Conservation (phyloP, 2,113 vertebrate species). For the Cyanoderma ruficeps region DNA sequence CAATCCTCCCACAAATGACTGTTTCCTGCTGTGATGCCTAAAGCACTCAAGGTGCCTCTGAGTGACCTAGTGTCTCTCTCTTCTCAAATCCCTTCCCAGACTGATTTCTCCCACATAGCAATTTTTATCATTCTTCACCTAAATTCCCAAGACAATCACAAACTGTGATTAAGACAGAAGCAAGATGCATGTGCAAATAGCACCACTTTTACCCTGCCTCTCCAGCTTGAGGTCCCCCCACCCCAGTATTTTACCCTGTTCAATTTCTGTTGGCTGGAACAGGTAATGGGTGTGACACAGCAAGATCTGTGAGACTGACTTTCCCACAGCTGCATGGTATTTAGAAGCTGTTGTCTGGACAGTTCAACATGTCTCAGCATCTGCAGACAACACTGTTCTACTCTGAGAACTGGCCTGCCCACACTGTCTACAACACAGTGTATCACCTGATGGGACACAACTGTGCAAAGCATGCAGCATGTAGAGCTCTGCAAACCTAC, state of each 20-base stretch:
- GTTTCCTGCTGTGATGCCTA: background rate
- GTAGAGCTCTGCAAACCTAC: constrained; percentile 57
- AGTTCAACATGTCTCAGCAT: background rate
- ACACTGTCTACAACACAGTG: background rate
- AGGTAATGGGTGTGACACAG: background rate
- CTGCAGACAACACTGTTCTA: fast-evolving
- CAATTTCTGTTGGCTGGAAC: background rate
- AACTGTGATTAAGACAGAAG: background rate
- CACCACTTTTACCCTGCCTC: background rate
- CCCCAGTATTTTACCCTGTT: background rate
- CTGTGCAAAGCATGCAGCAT: background rate
- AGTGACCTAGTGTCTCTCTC: background rate
- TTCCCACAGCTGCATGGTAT: background rate
- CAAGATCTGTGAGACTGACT: background rate
- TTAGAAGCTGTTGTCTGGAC: background rate
- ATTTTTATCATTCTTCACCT: background rate
- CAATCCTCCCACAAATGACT: background rate
- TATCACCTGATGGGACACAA: background rate
- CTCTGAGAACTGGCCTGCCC: background rate
- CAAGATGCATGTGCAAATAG: background rate
- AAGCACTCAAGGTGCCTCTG: background rate
- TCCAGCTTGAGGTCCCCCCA: background rate
- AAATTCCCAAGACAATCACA: background rate
- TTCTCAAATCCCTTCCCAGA: background rate
- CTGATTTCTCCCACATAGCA: background rate